phyloP scores from a whole-genome alignment of 2,888 invertebrate genomes.

The Cordilura impudica region DNA sequence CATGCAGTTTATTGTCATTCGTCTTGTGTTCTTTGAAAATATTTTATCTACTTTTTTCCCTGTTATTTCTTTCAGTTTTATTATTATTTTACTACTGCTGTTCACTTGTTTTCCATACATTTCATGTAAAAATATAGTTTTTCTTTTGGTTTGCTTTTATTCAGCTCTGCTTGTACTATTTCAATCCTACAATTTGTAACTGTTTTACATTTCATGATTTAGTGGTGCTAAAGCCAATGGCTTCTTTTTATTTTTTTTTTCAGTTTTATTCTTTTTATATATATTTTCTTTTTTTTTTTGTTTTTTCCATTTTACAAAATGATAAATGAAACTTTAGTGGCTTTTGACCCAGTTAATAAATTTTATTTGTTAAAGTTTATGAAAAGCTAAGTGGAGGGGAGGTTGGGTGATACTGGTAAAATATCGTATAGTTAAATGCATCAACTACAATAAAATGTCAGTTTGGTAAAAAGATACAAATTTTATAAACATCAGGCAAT shows the following conservation, averaged over 20 bases:
- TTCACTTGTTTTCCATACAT: conserved; percentile 1
- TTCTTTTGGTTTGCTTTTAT: conserved; percentile 7
- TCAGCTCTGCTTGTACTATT: conserved; percentile 10
- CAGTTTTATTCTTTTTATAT: conserved; percentile 31
- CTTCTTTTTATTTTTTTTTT: conserved; percentile 19
- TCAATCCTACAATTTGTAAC: conserved; percentile 54
- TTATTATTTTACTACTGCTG: neutral
- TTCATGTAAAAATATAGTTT: conserved; percentile 34
- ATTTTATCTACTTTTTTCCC: conserved; percentile 24
- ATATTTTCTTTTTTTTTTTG: conserved; percentile 20
- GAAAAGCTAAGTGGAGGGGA: conserved; percentile 61
- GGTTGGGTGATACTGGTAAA: conserved; percentile 31
- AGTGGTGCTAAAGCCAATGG: conserved; percentile 51
- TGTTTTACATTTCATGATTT: conserved; percentile 59
- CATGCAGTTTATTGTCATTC: conserved; percentile 60
- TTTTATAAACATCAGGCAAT: conserved; percentile 9
- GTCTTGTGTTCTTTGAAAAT: conserved; percentile 43
- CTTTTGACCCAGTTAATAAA: conserved; percentile 77
- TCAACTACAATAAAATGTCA: conserved; percentile 13
- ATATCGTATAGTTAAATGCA: conserved; percentile 18
- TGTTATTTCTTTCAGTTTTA: conserved; percentile 19
- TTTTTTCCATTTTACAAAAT: conserved; percentile 60
- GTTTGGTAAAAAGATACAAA: neutral
- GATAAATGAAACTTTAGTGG: conserved; percentile 77
- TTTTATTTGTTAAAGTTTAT: conserved; percentile 69